Evolutionary conservation across 2,797 vertebrate species (phyloP), one percentile per base, ranked within the genome.

Genomic region (Melanotaenia boesemani): DNA sequence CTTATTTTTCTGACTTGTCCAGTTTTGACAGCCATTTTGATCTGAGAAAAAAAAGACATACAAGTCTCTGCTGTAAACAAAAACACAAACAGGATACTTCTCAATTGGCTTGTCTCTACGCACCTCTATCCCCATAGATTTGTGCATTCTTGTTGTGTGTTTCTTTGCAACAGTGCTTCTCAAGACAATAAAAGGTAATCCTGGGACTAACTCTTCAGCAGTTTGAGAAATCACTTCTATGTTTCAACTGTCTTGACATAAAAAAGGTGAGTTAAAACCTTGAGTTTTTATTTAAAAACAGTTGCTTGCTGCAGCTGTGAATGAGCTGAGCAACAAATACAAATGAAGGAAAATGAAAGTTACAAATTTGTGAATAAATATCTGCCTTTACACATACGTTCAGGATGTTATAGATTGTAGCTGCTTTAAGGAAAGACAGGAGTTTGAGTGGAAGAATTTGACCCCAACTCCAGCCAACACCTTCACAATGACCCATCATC

Each of bases 21-120:
- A 11, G 30, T 13, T 67, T 66, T 72, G 26, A 63, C 62, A 56
- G 28, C 52, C 12, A 30, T 39, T 52, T 72, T 75, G 46, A 55
- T 48, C 34, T 57, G 46, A 48, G 16, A 37, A 48, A 55, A 50
- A 64, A 30, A 30, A 30, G 30, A 70, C 18, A 63, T n/a, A 50
- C 26, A 72, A 56, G 39, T 41, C 32, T 1, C 15, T 16, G 28
- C 11, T 68, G 34, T 52, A 46, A 60, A 78, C 9, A 58, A 59
- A 46, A 44, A 58, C n/a, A 68, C 63, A 77, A 9, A 67, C 15
- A n/a, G 22, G 34, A 48, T 39, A 48, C 28, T 12, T 24, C 5
- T 11, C 32, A 57, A 44, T n/a, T 46, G 48, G 24, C 8, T 16
- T 41, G 13, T 67, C 50, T 71, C 26, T 63, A 36, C 59, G 69